Percentiles rank a stretch among this genome's conserved stretches.
phyloP scores from a whole-genome alignment of 2,888 invertebrate species.

The Diarsia dahlii region DNA sequence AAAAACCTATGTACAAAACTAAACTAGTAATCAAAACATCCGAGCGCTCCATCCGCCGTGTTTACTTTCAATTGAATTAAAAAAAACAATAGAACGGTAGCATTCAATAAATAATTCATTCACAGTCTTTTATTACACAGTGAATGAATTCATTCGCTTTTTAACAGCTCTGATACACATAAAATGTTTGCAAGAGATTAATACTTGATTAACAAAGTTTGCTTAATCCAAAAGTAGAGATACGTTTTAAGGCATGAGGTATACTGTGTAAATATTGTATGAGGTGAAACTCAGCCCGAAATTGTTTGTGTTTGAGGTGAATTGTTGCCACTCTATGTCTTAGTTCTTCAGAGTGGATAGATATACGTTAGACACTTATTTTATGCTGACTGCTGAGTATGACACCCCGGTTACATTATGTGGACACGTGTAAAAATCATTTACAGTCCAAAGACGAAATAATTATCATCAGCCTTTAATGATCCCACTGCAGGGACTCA shows the following conservation, averaged over 20 bases:
- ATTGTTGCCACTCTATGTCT: constrained; percentile 7
- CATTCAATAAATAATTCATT: constrained; percentile 9
- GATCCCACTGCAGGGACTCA: too few species aligned
- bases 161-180: constrained; percentile 4
- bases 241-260: constrained; percentile 8
- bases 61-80: constrained; percentile 7
- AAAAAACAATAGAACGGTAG: constrained; percentile 17
- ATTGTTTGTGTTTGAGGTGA: constrained; percentile 14
- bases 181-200: constrained; percentile 12
- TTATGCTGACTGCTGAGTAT: too few species aligned
- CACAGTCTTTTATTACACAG: constrained; percentile 1
- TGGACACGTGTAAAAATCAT: too few species aligned
- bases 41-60: background rate
- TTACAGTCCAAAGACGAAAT: too few species aligned
- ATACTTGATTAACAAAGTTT: constrained; percentile 37
- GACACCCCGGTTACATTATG: too few species aligned
- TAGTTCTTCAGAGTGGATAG: background rate
- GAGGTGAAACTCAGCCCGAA: constrained; percentile 3
- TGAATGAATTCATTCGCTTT: constrained; percentile 12
- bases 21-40: constrained; percentile 2
- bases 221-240: constrained; percentile 10
- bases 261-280: constrained; percentile 26
- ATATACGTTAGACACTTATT: too few species aligned
- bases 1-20: background rate
- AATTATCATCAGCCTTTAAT: too few species aligned